These are phyloP conservation scores for Sthenelais limicola DNA, from an alignment of 2,888 invertebrate genomes.

Conservation along the genomic window DNA sequence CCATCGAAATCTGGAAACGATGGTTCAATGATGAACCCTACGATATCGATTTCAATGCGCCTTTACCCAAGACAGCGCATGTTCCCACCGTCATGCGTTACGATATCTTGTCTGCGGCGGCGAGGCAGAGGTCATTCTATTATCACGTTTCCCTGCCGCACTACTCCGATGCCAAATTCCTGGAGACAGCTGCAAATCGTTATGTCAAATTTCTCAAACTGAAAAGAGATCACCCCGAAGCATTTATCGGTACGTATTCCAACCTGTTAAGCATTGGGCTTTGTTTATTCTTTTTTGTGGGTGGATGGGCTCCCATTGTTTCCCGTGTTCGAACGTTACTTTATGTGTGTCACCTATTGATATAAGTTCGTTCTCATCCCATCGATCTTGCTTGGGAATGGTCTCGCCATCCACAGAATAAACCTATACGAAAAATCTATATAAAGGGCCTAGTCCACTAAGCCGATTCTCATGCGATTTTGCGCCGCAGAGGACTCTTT, in stretches of 20 bases:
- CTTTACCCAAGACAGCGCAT: not conserved
- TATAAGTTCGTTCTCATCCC: too few species aligned
- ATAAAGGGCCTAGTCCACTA: too few species aligned
- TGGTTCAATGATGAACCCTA: slow-evolving; percentile 28
- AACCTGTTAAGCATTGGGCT: not conserved
- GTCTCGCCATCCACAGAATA: too few species aligned
- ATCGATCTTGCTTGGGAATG: too few species aligned
- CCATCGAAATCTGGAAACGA: slow-evolving; percentile 59
- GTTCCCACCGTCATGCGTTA: slow-evolving; percentile 59
- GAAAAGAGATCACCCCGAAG: slow-evolving; percentile 53
- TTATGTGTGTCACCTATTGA: too few species aligned
- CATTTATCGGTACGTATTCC: slow-evolving; percentile 20
- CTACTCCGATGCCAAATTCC: slow-evolving; percentile 71
- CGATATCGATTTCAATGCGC: slow-evolving; percentile 25
- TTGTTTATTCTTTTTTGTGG: slow-evolving; percentile 27
- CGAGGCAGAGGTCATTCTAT: slow-evolving; percentile 72
- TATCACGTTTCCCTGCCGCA: slow-evolving; percentile 74
- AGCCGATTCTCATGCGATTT: too few species aligned
- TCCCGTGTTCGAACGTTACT: too few species aligned
- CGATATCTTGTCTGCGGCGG: slow-evolving; percentile 70
- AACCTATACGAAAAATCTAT: too few species aligned
- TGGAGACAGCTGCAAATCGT: slow-evolving; percentile 69
- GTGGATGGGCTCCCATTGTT: too few species aligned
- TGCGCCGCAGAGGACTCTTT: too few species aligned
- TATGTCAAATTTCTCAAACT: slow-evolving; percentile 72